Base-by-base conservation (phyloP, 2,888 invertebrate genomes). In the Trissolcus brochymenae region DNA sequence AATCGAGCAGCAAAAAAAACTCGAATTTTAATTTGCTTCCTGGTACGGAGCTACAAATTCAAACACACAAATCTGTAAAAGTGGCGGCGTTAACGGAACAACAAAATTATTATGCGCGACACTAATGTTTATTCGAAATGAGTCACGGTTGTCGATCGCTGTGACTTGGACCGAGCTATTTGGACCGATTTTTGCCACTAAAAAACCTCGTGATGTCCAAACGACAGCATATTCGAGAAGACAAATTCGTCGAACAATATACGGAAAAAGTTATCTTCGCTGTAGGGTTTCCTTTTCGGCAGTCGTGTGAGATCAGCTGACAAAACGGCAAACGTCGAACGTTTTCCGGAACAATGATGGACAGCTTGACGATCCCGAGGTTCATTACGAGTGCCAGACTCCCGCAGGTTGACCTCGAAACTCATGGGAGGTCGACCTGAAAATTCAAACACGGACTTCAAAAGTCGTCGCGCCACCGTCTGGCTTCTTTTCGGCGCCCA, bases 191-290 rank as follows among this genome's bases (percentile, higher is more conserved):
- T 78, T 76, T 60, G 78, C 70, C 79, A 82, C 80, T 81, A 81
- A 80, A 83, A 83, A 82, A 82, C 84, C 84, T 83, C 83, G 76
- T 78, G 81, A 81, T 84, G 82, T 83, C 81, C 81, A 85, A 85
- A 81, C 83, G 83, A 71, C 54, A 9, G 53, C 25, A 60, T 76
- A 76, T 83, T 84, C 82, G 79, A 83, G 84, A 85, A 86, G 85
- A 87, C 85, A 87, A 85, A 86, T 86, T 85, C 85, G 81, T 79
- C 84, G 83, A 85, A 87, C 85, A 87, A 87, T 85, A 87, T 85
- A 81, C 72, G 68, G 62, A 80, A 78, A 81, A 81, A 84, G 84
- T 87, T 87, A 87, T 87, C 85, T 83, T 79, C 87, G 73, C 86
- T 21, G 78, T 84, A 80, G 87, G 86, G 74, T 80, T 76, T 81